Conservation (phyloP, 2,113 vertebrate species). For the Phalacrocorax pelagicus region DNA sequence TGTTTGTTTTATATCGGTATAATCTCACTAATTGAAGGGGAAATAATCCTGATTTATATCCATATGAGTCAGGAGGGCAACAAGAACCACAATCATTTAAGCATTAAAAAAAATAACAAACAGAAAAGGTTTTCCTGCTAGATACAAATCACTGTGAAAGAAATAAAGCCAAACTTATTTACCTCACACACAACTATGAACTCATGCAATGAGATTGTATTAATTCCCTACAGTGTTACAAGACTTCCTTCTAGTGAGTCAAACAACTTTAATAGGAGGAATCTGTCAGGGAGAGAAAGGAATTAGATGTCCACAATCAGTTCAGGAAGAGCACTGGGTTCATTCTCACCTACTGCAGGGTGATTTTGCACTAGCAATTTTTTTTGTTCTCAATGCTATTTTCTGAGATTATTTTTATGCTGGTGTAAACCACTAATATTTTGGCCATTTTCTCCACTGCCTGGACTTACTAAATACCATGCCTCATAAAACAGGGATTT, state of each 20-base stretch:
- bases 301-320: neutral
- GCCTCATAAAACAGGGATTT: constrained; percentile 72
- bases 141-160: constrained; percentile 15
- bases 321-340: neutral
- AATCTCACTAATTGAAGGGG: neutral
- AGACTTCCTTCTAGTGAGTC: neutral
- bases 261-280: neutral
- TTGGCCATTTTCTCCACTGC: constrained; percentile 48
- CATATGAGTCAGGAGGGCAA: neutral
- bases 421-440: constrained; percentile 40
- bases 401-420: constrained; percentile 40
- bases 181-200: neutral
- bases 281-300: neutral
- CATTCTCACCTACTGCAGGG: neutral
- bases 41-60: constrained; percentile 24
- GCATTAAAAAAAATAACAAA: neutral
- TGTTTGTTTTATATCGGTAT: neutral
- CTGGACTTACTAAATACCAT: constrained; percentile 66
- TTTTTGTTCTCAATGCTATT: neutral
- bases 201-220: neutral
- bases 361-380: neutral
- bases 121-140: constrained; percentile 17
- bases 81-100: constrained; percentile 21
- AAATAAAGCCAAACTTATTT: constrained; percentile 14
- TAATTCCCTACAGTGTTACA: neutral